phyloP scores from a whole-genome alignment of 2,113 vertebrate species.

The Centropus bengalensis region DNA sequence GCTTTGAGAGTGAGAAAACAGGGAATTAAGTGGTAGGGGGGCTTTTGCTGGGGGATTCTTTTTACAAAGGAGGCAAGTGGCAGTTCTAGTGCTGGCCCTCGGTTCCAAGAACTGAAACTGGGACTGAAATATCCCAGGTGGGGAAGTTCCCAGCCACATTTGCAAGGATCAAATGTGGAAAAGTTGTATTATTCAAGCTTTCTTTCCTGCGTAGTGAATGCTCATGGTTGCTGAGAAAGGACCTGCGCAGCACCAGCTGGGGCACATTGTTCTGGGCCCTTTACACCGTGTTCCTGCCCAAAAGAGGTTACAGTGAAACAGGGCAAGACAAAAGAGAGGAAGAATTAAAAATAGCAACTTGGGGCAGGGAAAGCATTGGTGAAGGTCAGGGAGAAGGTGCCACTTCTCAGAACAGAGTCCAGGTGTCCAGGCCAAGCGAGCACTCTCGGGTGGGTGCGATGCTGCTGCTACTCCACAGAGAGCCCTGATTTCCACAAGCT shows the following conservation, averaged over 20 bases:
- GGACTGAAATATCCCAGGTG: background rate
- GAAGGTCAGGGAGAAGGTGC: background rate
- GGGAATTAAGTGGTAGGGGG: background rate
- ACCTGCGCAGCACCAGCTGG: conserved; percentile 2
- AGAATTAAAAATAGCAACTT: background rate
- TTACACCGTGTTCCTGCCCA: background rate
- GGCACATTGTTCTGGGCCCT: conserved; percentile 42
- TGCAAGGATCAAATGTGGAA: background rate
- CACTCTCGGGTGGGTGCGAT: rapidly evolving
- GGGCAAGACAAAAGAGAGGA: conserved; percentile 8
- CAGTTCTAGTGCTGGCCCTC: background rate
- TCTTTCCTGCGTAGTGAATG: background rate
- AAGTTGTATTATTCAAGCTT: background rate
- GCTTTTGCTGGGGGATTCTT: no score
- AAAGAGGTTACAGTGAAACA: background rate
- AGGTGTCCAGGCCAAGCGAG: background rate
- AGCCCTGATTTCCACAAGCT: background rate
- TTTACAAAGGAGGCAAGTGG: background rate
- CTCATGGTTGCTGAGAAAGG: background rate
- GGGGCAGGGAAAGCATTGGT: background rate
- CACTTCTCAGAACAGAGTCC: rapidly evolving
- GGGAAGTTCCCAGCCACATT: background rate
- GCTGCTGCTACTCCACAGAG: rapidly evolving
- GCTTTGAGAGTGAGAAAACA: background rate
- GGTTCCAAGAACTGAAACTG: background rate